Conservation (phyloP, 2,113 vertebrate species). For the Galeopterus variegatus region DNA sequence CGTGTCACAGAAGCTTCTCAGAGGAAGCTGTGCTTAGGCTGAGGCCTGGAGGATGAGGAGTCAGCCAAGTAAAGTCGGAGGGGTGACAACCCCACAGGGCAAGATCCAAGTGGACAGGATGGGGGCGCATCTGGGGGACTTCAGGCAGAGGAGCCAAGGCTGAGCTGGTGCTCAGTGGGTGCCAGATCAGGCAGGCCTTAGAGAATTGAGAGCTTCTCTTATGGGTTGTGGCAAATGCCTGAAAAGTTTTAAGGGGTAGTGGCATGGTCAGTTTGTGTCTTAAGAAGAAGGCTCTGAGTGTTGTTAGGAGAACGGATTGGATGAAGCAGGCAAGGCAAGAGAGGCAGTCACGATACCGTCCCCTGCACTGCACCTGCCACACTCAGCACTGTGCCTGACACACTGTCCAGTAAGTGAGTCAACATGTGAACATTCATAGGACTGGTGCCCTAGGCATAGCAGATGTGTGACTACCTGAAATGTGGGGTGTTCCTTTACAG, state of each 20-base stretch:
- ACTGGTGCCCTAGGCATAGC: no score
- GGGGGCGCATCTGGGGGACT: fast-evolving
- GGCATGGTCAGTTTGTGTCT: background rate
- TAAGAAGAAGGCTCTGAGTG: background rate
- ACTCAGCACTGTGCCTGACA: background rate
- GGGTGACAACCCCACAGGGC: fast-evolving
- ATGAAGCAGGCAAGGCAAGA: background rate
- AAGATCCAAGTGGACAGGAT: background rate
- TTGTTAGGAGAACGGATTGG: background rate
- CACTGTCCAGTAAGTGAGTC: fast-evolving
- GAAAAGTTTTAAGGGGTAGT: background rate
- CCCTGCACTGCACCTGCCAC: fast-evolving
- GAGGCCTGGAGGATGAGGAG: background rate
- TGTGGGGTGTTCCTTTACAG: background rate
- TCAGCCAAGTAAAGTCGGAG: background rate
- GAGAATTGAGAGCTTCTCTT: background rate
- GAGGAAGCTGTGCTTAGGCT: background rate
- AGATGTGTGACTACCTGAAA: background rate
- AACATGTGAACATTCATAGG: background rate
- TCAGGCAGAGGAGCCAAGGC: fast-evolving
- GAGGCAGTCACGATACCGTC: background rate
- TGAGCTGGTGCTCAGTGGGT: background rate
- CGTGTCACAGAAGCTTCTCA: background rate
- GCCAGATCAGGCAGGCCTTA: no score
- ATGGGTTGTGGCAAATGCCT: background rate